phyloP scores from a whole-genome alignment of 2,888 invertebrate species.

The Drosophila anceps region DNA sequence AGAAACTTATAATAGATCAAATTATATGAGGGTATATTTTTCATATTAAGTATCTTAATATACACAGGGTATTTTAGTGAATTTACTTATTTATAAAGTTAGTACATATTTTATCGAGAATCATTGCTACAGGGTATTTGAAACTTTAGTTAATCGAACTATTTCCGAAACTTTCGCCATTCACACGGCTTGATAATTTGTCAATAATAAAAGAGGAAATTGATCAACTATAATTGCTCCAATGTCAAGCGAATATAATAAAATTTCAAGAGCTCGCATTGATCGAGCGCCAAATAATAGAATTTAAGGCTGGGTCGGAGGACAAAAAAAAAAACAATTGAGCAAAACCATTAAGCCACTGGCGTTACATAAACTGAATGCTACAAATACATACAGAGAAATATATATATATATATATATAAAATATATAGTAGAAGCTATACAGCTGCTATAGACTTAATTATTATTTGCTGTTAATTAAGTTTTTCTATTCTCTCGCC shows the following conservation, averaged over 20 bases:
- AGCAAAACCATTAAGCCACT: constrained; percentile 5
- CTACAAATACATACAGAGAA: neutral
- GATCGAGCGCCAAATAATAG: constrained; percentile 15
- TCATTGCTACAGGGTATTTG: constrained; percentile 4
- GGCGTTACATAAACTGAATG: constrained; percentile 29
- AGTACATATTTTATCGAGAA: neutral
- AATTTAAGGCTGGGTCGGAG: constrained; percentile 29
- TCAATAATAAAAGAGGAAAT: constrained; percentile 45
- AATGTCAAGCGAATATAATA: constrained; percentile 22
- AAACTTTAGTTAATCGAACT: neutral
- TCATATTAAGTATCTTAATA: too few relatives aligned
- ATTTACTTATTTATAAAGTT: too few relatives aligned
- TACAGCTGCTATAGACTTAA: constrained; percentile 8
- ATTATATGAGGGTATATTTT: too few relatives aligned
- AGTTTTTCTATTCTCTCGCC: constrained; percentile 13
- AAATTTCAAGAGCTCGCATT: constrained; percentile 31
- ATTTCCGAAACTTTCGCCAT: neutral
- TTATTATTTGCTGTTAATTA: constrained; percentile 48
- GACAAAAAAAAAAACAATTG: constrained; percentile 9
- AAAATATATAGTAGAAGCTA: neutral
- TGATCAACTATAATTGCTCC: constrained; percentile 34
- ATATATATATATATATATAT: neutral
- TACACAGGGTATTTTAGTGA: too few relatives aligned
- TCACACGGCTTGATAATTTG: constrained; percentile 51
- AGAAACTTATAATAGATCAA: too few relatives aligned